Base-by-base conservation (phyloP, 1,140 invertebrate genomes). In the Hirudo medicinalis region DNA sequence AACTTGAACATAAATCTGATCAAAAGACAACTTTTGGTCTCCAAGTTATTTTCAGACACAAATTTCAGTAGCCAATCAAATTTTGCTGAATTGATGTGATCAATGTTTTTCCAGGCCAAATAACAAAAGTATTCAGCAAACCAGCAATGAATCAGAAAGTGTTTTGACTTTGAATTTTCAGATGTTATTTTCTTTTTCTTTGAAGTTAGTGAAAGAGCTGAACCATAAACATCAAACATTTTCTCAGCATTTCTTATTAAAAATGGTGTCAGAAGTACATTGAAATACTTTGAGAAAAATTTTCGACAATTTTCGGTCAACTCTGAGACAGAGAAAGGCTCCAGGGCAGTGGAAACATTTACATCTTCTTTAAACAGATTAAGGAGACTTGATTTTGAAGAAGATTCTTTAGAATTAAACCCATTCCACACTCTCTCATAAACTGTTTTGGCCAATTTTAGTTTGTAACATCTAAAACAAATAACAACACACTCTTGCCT, bases 231-330 rank as follows among this genome's bases (percentile, higher is more conserved):
- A 63, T 63, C 57, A 63, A 63, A 22, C 22, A 63, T 25, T 20
- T 63, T 63, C 17, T 63, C 57, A 25, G 22, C 57, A 63, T 25
- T 32, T 20, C 57, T 63, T 25, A 25, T 63, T 63, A 63, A 63
- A 63, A 63, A 63, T 3, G 57, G 19, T 13, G 29, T 25, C 22
- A 32, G 29, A 63, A 63, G 29, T 63, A 32, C 9, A 32, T 63
- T 63, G 57, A 63, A 63, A 63, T 63, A 63, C 17, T 63, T 63
- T 11, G 57, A 63, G 29, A 63, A 63, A 63, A 63, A 63, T 25
- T 63, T 22, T 63, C 29, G 4, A n/a, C 57, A 63, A 63, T 63
- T 63, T 25, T 63, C 57, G 1, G 57, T 25, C 57, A 63, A 22
- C 57, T 63, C 57, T 11, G 57, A 63, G 2, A 63, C 57, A 63